phyloP scores from a whole-genome alignment of 2,113 vertebrate genomes.

The Cyprinodon brontotheroides region DNA sequence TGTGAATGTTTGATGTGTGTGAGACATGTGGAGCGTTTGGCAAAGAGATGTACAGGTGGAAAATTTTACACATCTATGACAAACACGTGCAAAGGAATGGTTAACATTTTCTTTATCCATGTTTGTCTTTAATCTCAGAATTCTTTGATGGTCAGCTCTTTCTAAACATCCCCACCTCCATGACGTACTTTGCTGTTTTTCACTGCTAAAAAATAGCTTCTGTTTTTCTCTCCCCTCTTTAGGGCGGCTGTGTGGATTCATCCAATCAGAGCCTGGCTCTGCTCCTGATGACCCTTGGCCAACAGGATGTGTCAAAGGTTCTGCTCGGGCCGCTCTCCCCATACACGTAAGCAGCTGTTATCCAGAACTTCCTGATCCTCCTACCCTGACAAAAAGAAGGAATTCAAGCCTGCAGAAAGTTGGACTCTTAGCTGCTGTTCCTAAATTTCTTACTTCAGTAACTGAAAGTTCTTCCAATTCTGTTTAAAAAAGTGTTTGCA shows the following conservation, averaged over 20 bases:
- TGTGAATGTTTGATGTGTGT: background rate
- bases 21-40: background rate
- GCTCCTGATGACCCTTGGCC: constrained; percentile 95
- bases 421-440: constrained; percentile 22
- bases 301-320: constrained; percentile 96
- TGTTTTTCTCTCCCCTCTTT: constrained; percentile 27
- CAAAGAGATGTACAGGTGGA: background rate
- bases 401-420: constrained; percentile 1
- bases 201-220: constrained; percentile 6
- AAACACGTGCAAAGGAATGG: background rate
- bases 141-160: constrained; percentile 8
- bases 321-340: constrained; percentile 93
- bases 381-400: background rate
- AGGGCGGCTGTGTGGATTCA: constrained; percentile 97
- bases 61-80: background rate
- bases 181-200: constrained; percentile 40
- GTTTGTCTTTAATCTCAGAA: background rate
- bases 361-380: background rate
- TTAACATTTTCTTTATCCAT: background rate
- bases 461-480: too few relatives aligned
- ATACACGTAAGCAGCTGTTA: constrained; percentile 88
- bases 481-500: too few relatives aligned
- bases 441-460: too few relatives aligned
- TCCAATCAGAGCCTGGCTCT: constrained; percentile 93
- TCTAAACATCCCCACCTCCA: constrained; percentile 27